Percentiles rank a stretch among this genome's conserved stretches.
Conservation (phyloP, 2,113 vertebrate species). For the Dromas ardeola region DNA sequence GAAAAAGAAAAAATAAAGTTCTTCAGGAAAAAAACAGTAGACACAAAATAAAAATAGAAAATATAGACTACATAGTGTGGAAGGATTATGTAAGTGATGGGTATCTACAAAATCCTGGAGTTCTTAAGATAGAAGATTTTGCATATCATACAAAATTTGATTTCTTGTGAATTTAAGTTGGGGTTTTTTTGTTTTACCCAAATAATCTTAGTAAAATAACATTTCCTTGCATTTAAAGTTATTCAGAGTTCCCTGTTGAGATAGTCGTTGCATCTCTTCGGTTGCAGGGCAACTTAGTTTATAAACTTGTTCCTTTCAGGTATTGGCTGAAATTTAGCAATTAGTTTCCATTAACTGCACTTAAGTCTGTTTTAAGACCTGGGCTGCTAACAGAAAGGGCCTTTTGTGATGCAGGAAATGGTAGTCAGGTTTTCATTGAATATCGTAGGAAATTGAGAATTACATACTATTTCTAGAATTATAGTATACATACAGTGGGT, state of each 20-base stretch:
- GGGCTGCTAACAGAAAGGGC: not conserved
- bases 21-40: not conserved
- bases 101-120: not conserved
- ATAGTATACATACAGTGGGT: not conserved
- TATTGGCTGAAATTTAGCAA: not conserved
- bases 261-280: not conserved
- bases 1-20: not conserved
- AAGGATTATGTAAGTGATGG: not conserved
- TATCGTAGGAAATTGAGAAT: not conserved
- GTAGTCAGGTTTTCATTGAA: not conserved
- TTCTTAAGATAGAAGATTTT: not conserved
- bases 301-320: not conserved
- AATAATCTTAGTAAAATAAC: not conserved
- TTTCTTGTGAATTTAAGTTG: not conserved
- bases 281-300: not conserved
- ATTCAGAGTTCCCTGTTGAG: not conserved
- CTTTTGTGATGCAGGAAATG: not conserved
- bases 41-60: not conserved
- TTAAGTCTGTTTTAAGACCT: not conserved
- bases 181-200: not conserved
- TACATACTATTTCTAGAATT: not conserved
- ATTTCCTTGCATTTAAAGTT: not conserved
- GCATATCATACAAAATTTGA: not conserved
- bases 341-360: not conserved
- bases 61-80: rapidly evolving